Evolutionary conservation across 2,113 vertebrate species (phyloP), one percentile per base, ranked within the genome.

Genomic region (Otis tarda): DNA sequence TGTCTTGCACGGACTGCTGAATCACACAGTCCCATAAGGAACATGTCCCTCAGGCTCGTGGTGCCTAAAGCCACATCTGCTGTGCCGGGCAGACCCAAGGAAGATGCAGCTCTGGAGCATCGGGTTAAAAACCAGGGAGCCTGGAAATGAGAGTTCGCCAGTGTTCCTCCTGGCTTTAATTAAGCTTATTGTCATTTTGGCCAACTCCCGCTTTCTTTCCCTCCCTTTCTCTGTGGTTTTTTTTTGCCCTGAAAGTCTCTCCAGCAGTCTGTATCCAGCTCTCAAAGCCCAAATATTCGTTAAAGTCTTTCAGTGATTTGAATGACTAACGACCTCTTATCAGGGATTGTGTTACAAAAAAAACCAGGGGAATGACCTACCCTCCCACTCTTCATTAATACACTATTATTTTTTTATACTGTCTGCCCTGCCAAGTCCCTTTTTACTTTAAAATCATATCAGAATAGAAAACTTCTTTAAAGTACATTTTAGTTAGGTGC

Each of bases 281-380:
- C 88, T 97, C 60, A 31, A 83, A 94, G 84, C 94, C 96, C 96
- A 96, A 94, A 87, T 97, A 97, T 98, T 98, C 98, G 97, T 98
- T 98, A 97, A 97, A 98, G 88, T 94, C 80, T 92, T 78, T 96
- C 87, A 83, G 83, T 93, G 87, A 93, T 94, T 94, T 95, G 97
- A 97, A 97, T 97, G 81, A 94, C 97, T 98, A 97, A 97, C 95
- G 92, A 97, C 95, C 74, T 83, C 93, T 95, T 96, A 89, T 94
- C 93, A 75, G 73, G 84, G 87, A 86, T 82, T 90, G 91, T 76
- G 79, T 87, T 93, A 95, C 93, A 97, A 97, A 92, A 93, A 85
- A 76, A n/a, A n/a, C n/a, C 53, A 94, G 86, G 59, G 17, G 1
- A 77, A 67, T 39, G 75, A 90, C 84, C 95, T 95, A 96, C 90